phyloP scores from a whole-genome alignment of 2,113 vertebrate species.

The Ammodytes dubius region DNA sequence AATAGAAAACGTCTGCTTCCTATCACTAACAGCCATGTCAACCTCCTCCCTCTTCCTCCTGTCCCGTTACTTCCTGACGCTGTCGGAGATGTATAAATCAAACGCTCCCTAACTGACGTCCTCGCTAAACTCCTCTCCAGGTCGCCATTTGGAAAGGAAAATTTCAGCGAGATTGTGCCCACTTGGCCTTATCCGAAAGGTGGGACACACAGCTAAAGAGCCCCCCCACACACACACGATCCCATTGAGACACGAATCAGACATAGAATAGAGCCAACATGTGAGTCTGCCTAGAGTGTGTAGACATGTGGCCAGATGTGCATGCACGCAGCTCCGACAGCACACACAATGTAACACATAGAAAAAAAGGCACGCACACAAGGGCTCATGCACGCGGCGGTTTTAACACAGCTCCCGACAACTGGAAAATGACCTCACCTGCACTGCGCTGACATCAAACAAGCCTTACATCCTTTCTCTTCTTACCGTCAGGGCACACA shows the following conservation, averaged over 20 bases:
- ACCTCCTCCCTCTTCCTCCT: constrained; percentile 39
- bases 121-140: constrained; percentile 27
- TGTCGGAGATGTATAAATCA: constrained; percentile 67
- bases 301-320: constrained; percentile 52
- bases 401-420: constrained; percentile 51
- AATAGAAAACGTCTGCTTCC: constrained; percentile 51
- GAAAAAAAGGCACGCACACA: constrained; percentile 38
- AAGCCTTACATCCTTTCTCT: constrained; percentile 75
- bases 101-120: constrained; percentile 25
- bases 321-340: neutral
- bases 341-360: constrained; percentile 27
- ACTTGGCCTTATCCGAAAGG: constrained; percentile 31
- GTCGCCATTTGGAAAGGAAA: constrained; percentile 41
- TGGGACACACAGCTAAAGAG: constrained; percentile 27
- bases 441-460: constrained; percentile 81
- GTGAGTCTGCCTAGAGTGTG: constrained; percentile 37
- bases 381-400: constrained; percentile 23
- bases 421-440: constrained; percentile 83
- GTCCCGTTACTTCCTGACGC: constrained; percentile 23
- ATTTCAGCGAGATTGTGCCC: neutral
- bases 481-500: constrained; percentile 51
- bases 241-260: constrained; percentile 5
- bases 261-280: constrained; percentile 43
- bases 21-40: constrained; percentile 67
- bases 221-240: constrained; percentile 55